Evolutionary conservation across 2,888 invertebrate species (phyloP).

Genomic region (Drosophila paramelanica): DNA sequence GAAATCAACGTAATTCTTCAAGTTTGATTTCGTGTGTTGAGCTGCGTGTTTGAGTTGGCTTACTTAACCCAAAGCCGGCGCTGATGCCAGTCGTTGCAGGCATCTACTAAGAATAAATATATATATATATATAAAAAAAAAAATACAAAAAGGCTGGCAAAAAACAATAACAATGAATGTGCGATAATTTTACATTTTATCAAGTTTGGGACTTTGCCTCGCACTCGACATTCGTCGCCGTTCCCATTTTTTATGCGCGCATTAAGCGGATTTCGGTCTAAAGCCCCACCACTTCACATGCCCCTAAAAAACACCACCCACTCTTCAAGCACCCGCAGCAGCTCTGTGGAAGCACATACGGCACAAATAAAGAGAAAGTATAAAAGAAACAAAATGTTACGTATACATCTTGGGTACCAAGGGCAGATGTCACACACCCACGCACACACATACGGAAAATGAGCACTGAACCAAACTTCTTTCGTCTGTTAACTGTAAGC

Average conservation of each 20-base stretch:
- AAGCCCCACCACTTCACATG: slow-evolving; percentile 76
- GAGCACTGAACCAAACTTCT: slow-evolving; percentile 35
- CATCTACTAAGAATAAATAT: slow-evolving; percentile 22
- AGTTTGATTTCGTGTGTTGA: slow-evolving; percentile 75
- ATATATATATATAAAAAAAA: neutral
- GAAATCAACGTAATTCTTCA: slow-evolving; percentile 76
- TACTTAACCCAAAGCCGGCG: slow-evolving; percentile 59
- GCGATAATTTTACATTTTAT: slow-evolving; percentile 81
- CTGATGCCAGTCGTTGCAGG: slow-evolving; percentile 42
- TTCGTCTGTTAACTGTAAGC: slow-evolving; percentile 65
- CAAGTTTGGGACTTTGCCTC: slow-evolving; percentile 65
- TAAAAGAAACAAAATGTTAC: slow-evolving; percentile 68
- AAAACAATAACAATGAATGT: slow-evolving; percentile 79
- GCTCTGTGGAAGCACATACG: slow-evolving; percentile 1
- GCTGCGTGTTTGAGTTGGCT: slow-evolving; percentile 74
- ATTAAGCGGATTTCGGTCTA: slow-evolving; percentile 77
- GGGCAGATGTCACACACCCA: slow-evolving; percentile 68
- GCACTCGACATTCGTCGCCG: slow-evolving; percentile 57
- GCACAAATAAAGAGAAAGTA: slow-evolving; percentile 30
- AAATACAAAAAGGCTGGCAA: slow-evolving; percentile 23
- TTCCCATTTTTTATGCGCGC: slow-evolving; percentile 78
- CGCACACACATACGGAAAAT: neutral
- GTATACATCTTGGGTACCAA: slow-evolving; percentile 62
- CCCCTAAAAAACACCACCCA: neutral
- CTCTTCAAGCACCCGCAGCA: neutral